Conservation (phyloP, 2,113 vertebrate genomes). For the Istiophorus platypterus region DNA sequence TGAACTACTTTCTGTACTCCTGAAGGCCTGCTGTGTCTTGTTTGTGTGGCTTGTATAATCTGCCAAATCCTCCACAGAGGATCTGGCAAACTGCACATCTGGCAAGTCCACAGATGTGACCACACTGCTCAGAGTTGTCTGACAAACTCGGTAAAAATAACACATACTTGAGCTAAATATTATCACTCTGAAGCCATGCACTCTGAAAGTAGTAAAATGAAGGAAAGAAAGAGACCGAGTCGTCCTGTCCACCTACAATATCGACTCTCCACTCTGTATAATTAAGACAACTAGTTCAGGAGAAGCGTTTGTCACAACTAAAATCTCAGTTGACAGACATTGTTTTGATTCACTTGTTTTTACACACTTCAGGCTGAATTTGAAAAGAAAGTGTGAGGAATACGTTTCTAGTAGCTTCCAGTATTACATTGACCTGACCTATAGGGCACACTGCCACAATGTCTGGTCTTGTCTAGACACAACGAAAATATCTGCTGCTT, state of each 20-base stretch:
- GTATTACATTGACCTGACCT: slow-evolving; percentile 53
- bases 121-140: slow-evolving; percentile 47
- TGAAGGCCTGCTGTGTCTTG: slow-evolving; percentile 69
- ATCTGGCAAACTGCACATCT: slow-evolving; percentile 51
- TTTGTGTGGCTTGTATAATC: slow-evolving; percentile 60
- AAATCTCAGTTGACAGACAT: slow-evolving; percentile 6
- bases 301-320: neutral
- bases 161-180: slow-evolving; percentile 7
- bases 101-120: slow-evolving; percentile 56
- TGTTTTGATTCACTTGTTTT: slow-evolving; percentile 2
- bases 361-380: neutral
- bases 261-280: neutral
- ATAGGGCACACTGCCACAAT: slow-evolving; percentile 52
- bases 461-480: slow-evolving; percentile 78
- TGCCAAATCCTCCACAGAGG: slow-evolving; percentile 63
- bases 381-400: neutral
- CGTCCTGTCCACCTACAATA: neutral
- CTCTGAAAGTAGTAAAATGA: neutral
- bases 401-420: slow-evolving; percentile 41
- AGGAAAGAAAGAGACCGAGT: slow-evolving; percentile 26
- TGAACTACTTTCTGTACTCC: slow-evolving; percentile 12
- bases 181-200: neutral
- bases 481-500: slow-evolving; percentile 75
- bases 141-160: slow-evolving; percentile 36
- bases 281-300: slow-evolving; percentile 1